phyloP scores from a whole-genome alignment of 2,113 vertebrate species.

The Actenoides hombroni region DNA sequence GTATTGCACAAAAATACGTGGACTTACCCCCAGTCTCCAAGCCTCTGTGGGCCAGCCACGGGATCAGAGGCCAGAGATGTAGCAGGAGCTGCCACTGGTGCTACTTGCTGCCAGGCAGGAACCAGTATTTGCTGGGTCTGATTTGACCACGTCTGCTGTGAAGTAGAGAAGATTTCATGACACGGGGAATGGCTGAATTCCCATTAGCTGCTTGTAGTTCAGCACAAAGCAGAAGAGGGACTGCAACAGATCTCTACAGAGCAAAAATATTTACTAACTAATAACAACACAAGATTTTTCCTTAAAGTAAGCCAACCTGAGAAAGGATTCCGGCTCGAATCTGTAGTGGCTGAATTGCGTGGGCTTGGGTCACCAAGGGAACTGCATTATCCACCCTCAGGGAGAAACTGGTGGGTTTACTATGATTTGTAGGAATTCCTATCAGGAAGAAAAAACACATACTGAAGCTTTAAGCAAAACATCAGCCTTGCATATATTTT shows the following conservation, averaged over 20 bases:
- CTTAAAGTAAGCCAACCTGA: constrained; percentile 78
- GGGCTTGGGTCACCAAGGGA: constrained; percentile 91
- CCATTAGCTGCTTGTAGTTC: not conserved
- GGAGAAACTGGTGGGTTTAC: constrained; percentile 88
- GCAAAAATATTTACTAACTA: not conserved
- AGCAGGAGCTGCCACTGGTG: constrained; percentile 83
- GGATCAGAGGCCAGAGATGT: constrained; percentile 87
- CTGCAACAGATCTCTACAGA: not conserved
- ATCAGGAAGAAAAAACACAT: not conserved
- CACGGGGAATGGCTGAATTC: fast-evolving
- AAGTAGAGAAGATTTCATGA: not conserved
- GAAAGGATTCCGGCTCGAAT: constrained; percentile 92
- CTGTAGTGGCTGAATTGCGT: constrained; percentile 90
- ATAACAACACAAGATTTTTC: not conserved
- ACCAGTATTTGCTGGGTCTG: constrained; percentile 92
- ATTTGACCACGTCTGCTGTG: constrained; percentile 87
- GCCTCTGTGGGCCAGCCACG: constrained; percentile 90
- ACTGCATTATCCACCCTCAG: constrained; percentile 91
- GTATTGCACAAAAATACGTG: not conserved
- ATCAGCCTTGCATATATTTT: not conserved
- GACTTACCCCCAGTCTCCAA: constrained; percentile 95
- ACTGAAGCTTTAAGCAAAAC: not conserved
- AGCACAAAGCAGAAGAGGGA: not conserved
- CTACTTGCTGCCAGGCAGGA: constrained; percentile 93
- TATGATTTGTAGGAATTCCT: constrained; percentile 89